Base-by-base conservation (phyloP, 1,140 invertebrate genomes). In the Hycleus cichorii region DNA sequence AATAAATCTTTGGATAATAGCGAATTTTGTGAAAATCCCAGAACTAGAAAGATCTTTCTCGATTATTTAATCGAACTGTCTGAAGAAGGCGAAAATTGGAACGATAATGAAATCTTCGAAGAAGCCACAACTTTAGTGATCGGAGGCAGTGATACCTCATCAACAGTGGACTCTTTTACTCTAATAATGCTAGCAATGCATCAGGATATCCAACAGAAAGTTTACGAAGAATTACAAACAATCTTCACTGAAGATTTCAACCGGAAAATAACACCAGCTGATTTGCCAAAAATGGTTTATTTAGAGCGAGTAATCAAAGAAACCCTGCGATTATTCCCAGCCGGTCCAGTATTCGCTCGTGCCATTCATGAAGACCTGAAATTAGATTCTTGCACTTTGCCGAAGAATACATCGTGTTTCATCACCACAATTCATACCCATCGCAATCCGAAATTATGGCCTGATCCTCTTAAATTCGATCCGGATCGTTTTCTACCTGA, bases 271-370 rank as follows among this genome's bases (percentile, higher is more conserved):
- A 74, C 68, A 12, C 56, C 66, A 18, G 80, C 84, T 12, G 83
- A 86, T 64, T 61, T 88, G 6, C 59, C 71, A 7, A 70, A 75
- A 11, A 74, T 88, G 72, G 74, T 74, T 49, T 87, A 84, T 67
- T 67, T 84, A 47, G 85, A 87, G 62, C 75, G 77, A 24, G 78
- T 81, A 4, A 77, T 88, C 12, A 82, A 83, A 59, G 86, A 88
- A 75, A 78, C 12, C 1, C 12, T 12, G 1, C 12, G 12, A 12
- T 12, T 12, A 12, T 12, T 12, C 12, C 12, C 12, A 12, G 12
- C 1, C 1, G 12, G 12, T 12, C 12, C 12, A 12, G 12, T 12
- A 12, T 12, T 12, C 12, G 12, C 12, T 12, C 12, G 12, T 12
- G 12, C 12, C 12, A 12, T 12, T 1, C 12, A 12, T 12, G 12